A percentile compares a stretch with the other conserved stretches of the same genome.
These are phyloP conservation scores for Venusia cambrica DNA, from an alignment of 2,888 invertebrate species.

Conservation along the genomic window DNA sequence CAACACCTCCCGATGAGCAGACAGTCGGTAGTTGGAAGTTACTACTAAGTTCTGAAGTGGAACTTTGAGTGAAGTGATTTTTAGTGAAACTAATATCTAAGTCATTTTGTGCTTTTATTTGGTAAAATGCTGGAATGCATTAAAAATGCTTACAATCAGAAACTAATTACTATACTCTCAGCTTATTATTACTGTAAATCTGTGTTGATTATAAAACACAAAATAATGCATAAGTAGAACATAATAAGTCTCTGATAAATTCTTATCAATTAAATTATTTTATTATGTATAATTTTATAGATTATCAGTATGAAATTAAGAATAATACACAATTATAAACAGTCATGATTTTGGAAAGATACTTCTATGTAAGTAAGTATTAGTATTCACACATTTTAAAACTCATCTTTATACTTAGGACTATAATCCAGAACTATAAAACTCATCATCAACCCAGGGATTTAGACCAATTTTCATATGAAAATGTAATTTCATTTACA, in stretches of 20 bases:
- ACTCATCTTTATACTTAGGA: too few relatives aligned
- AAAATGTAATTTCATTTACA: too few relatives aligned
- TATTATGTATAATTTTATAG: slow-evolving; percentile 11
- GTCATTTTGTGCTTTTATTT: slow-evolving; percentile 56
- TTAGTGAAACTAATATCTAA: slow-evolving; percentile 34
- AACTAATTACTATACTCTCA: slow-evolving; percentile 33
- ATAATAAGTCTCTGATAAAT: slow-evolving; percentile 27
- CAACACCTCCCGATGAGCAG: too few relatives aligned
- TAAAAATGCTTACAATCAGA: slow-evolving; percentile 58
- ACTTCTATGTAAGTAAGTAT: slow-evolving; percentile 2
- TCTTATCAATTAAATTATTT: slow-evolving; percentile 25
- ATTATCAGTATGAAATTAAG: slow-evolving; percentile 15
- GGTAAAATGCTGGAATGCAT: slow-evolving; percentile 76
- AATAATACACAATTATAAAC: slow-evolving; percentile 18
- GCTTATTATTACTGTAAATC: slow-evolving; percentile 26
- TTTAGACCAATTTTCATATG: too few relatives aligned
- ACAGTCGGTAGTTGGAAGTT: too few relatives aligned
- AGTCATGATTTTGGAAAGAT: slow-evolving; percentile 14
- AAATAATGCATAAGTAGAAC: slow-evolving; percentile 15
- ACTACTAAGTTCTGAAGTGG: too few relatives aligned
- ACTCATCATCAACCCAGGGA: too few relatives aligned
- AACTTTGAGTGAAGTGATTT: too few relatives aligned
- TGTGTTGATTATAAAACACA: slow-evolving; percentile 13
- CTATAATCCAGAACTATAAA: too few relatives aligned
- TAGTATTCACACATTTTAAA: too few relatives aligned